Base-by-base conservation (phyloP, 2,888 invertebrate species). In the Oscheius sp. region DNA sequence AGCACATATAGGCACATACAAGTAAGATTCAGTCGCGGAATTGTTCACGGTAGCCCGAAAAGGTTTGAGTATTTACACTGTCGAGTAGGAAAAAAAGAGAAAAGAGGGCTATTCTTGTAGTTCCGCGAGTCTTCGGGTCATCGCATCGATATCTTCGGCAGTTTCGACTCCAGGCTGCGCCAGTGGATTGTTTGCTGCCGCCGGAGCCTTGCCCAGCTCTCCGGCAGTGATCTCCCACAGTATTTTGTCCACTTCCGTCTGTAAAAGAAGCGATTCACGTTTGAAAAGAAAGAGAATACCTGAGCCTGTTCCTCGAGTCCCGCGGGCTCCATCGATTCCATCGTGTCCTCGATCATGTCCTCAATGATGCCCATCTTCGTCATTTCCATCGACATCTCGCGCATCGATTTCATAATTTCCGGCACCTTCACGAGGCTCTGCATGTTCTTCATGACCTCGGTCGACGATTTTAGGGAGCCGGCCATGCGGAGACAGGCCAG, bases 361-460 rank as follows among this genome's bases (percentile, higher is more conserved):
- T 99, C 98, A 71, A 99, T 95, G 76, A 99, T 97, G 29, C 86
- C 86, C 0, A 96, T 96, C 90, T 93, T 94, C 95, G 96, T 98
- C 98, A 99, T 99, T 92, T 99, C 99, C 89, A 95, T 96, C 1
- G 97, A 96, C 91, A 99, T 92, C 83, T 97, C 97, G 87, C 95
- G 93, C 98, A 99, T 99, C 0, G 96, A 96, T 55, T 93, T 93
- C 0, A 96, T 94, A 2, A 99, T 93, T 90, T 99, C 98, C 0
- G 96, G 96, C 21, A 97, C 92, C 82, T 88, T 88, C 33, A 88
- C 81, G 7, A 99, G 91, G 4, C 93, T 93, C 89, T 97, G 96
- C 96, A 99, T 98, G 0, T 95, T 94, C 91, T 94, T 94, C 98
- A 99, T 98, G 0, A 99, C 97, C 92, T 97, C 96, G 1, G 97